Base-by-base conservation (phyloP, 35 echinoderm and acorn worm species). In the Apostichopus parvimensis region DNA sequence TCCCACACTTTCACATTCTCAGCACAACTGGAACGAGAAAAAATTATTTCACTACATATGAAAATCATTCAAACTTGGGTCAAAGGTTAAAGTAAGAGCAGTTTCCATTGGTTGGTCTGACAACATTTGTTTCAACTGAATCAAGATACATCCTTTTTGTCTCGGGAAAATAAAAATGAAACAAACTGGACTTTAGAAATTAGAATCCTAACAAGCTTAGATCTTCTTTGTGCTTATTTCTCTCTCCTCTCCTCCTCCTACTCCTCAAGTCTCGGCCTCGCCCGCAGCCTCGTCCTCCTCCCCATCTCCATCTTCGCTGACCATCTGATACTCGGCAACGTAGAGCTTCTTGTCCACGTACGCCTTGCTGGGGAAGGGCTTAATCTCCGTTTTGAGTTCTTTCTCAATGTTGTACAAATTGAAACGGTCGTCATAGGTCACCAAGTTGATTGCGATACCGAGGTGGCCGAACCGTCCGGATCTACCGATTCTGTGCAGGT, bases 381-480 rank as follows among this genome's bases (percentile, higher is more conserved):
- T 91, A 56, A 99, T 99, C 77, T 96, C 93, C 0, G 97, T 96
- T 45, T 80, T 91, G 9, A 99, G 91, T 75, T 99, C 95, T 53
- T 95, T 94, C 91, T 99, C 97, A 18, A 96, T 96, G 53, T 86
- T 87, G 89, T 93, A 96, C 87, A 99, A 83, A 73, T 91, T 77
- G 82, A 93, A 87, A 75, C 92, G 91, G 79, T 96, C 95, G 18
- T 96, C 95, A 17, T 91, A 92, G 0, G 97, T 99, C 92, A 99
- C 93, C 91, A 99, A 55, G 73, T 99, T 99, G 91, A 96, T 96
- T 76, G 97, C 97, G 45, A 99, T 83, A 92, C 97, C 97, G 65
- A 99, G 71, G 93, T 99, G 97, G 53, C 97, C 97, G 60, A 93
- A 99, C 54, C 97, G 97, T 60, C 97, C 97, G 1, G 97, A 99